These are phyloP conservation scores for Dasyornis broadbenti DNA, from an alignment of 2,113 vertebrate genomes.

Conservation along the genomic window DNA sequence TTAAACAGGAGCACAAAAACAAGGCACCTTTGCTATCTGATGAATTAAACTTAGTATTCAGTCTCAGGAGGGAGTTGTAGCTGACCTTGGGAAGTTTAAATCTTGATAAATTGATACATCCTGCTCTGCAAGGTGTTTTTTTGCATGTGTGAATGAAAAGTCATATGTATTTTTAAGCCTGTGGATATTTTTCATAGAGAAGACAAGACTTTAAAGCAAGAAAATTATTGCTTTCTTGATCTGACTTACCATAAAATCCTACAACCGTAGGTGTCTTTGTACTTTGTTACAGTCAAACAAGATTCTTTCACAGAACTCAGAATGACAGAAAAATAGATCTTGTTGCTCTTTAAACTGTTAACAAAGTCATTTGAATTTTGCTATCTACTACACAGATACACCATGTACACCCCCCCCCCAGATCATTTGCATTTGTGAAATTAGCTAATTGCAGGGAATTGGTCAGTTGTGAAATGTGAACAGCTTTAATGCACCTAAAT, in stretches of 20 bases:
- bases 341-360: neutral
- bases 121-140: neutral
- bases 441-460: neutral
- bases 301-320: neutral
- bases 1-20: neutral
- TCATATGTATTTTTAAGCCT: neutral
- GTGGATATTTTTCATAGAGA: neutral
- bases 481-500: neutral
- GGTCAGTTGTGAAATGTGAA: neutral
- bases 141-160: neutral
- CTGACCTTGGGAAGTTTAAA: neutral
- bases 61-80: neutral
- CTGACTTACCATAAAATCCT: neutral
- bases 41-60: neutral
- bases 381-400: neutral
- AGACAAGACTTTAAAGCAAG: neutral
- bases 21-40: neutral
- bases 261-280: neutral
- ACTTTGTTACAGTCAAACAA: neutral
- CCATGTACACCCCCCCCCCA: neutral
- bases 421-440: neutral
- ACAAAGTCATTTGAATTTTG: neutral
- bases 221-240: neutral
- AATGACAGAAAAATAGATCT: neutral
- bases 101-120: neutral